Base-by-base conservation (phyloP, 1,140 invertebrate genomes). In the Potamilus streckersoni region DNA sequence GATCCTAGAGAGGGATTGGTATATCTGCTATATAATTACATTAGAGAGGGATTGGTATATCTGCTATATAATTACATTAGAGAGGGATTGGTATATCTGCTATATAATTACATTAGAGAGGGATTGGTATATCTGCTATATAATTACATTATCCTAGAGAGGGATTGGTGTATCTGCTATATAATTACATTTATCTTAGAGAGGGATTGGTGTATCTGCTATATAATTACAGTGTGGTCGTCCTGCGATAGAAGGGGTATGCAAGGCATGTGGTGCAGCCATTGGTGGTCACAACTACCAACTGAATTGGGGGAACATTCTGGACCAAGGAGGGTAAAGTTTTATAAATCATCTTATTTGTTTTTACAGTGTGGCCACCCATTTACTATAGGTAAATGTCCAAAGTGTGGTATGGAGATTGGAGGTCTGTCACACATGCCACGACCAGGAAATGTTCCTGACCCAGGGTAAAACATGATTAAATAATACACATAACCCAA, bases 341-440 rank as follows among this genome's bases (percentile, higher is more conserved):
- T 19, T 27, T 14, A 15, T 13, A 15, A 67, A 16, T 67, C 12
- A 17, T 69, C 58, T n/a, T 58, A 55, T 62, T 76, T 16, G 74
- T 49, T 49, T 49, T 49, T 49, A 67, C 71, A 86, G 85, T 87
- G 86, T 80, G 86, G 86, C 65, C 65, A 74, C 14, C 83, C 86
- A 56, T 64, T 49, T 66, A 55, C 62, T 15, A 20, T 64, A 31
- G 72, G 76, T 27, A 75, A 58, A 49, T 88, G 86, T 79, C 38
- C 38, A 49, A 69, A 76, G 31, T 88, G 86, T 79, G 81, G 80
- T 15, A 67, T 69, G 57, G 63, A 80, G 20, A 86, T 87, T 69
- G 86, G 86, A 61, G 86, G 85, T 13, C 19, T 49, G 56, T n/a
- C 23, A 62, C 78, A 87, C 72, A 59, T 64, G 16, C 69, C 73